Evolutionary conservation across 2,797 vertebrate species (phyloP).

Genomic region (Cygnus olor): DNA sequence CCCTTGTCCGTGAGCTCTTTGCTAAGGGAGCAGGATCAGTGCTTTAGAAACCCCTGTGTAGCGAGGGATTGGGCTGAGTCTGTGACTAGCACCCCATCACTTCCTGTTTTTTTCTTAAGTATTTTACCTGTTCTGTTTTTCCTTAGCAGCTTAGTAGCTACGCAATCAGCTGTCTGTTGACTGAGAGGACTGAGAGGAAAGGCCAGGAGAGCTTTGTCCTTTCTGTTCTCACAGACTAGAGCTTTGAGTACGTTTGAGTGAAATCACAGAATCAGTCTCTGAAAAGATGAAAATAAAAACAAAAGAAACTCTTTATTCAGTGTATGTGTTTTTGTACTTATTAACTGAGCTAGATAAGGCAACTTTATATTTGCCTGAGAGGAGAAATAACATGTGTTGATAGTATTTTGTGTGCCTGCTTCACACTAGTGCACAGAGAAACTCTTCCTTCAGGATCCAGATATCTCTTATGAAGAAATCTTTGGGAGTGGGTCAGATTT

Average conservation of each 20-base stretch:
- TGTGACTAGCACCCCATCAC: background rate
- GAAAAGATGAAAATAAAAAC: background rate
- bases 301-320: background rate
- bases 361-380: background rate
- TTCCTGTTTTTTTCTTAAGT: background rate
- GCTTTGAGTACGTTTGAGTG: background rate
- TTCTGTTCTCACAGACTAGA: background rate
- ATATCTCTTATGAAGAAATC: background rate
- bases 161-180: background rate
- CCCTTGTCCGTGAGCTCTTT: background rate
- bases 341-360: background rate
- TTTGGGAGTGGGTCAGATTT: background rate
- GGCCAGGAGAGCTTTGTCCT: background rate
- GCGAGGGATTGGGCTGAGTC: background rate
- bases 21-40: background rate
- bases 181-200: background rate
- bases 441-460: background rate
- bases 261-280: background rate
- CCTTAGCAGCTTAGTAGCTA: background rate
- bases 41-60: background rate
- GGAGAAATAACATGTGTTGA: background rate
- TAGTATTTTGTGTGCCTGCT: fast-evolving
- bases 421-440: background rate
- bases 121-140: background rate
- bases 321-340: background rate